These are phyloP conservation scores for Clivina fossor DNA, from an alignment of 2,888 invertebrate genomes.

Conservation along the genomic window DNA sequence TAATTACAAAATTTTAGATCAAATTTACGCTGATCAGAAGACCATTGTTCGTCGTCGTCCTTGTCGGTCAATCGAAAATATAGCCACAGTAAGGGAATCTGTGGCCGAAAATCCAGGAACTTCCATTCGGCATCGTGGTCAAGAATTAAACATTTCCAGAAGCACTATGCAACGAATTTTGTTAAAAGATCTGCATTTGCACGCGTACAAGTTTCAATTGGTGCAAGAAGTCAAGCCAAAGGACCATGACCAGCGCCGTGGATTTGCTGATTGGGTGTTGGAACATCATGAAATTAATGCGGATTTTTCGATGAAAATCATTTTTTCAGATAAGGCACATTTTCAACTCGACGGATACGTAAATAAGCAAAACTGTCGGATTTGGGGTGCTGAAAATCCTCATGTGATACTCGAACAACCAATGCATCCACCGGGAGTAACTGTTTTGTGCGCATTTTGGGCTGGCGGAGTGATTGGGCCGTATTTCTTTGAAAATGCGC, in stretches of 20 bases:
- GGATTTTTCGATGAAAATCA: no score
- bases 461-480: conserved; percentile 40
- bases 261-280: no score
- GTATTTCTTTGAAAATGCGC: conserved; percentile 38
- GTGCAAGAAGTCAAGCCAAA: no score
- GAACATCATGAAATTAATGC: no score
- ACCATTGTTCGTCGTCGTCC: conserved; percentile 8
- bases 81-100: conserved; percentile 18
- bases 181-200: no score
- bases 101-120: conserved; percentile 25
- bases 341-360: no score
- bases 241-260: no score
- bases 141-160: conserved; percentile 34
- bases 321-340: no score
- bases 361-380: conserved; percentile 44
- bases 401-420: conserved; percentile 12
- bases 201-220: no score
- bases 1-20: conserved; percentile 18
- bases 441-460: conserved; percentile 41
- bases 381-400: conserved; percentile 40
- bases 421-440: conserved; percentile 38
- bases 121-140: conserved; percentile 33
- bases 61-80: conserved; percentile 20
- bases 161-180: conserved; percentile 25
- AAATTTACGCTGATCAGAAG: conserved; percentile 22